Conservation (phyloP, 2,888 invertebrate species). For the Notodonta dromedarius region DNA sequence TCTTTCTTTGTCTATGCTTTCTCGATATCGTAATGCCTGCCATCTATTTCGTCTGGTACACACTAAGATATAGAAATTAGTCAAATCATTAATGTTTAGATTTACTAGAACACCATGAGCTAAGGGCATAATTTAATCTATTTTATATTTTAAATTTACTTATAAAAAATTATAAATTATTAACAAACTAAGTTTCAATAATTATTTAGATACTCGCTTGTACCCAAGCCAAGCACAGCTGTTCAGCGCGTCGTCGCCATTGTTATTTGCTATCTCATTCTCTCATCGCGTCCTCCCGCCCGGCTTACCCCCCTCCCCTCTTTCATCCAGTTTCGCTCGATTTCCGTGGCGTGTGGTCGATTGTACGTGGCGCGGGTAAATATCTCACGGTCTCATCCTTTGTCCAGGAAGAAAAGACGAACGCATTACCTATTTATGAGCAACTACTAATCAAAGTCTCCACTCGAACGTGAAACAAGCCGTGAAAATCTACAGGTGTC, state of each 20-base stretch:
- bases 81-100: too few relatives aligned
- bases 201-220: neutral
- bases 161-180: too few relatives aligned
- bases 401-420: conserved; percentile 68
- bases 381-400: conserved; percentile 75
- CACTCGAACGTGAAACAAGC: conserved; percentile 42
- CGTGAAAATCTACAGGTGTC: conserved; percentile 61
- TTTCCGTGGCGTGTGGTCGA: conserved; percentile 69
- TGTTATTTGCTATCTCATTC: conserved; percentile 68
- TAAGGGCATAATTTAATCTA: too few relatives aligned
- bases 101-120: too few relatives aligned
- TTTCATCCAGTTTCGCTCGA: conserved; percentile 78
- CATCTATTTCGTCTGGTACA: neutral
- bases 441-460: conserved; percentile 32
- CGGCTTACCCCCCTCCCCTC: conserved; percentile 48
- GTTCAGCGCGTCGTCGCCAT: conserved; percentile 75
- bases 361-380: conserved; percentile 43
- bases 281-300: conserved; percentile 46
- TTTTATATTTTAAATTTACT: too few relatives aligned
- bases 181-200: neutral
- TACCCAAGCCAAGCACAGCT: conserved; percentile 57
- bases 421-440: conserved; percentile 41
- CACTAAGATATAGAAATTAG: neutral
- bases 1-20: neutral
- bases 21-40: neutral